phyloP scores from a whole-genome alignment of 2,113 vertebrate species.

The Eurypyga helias region DNA sequence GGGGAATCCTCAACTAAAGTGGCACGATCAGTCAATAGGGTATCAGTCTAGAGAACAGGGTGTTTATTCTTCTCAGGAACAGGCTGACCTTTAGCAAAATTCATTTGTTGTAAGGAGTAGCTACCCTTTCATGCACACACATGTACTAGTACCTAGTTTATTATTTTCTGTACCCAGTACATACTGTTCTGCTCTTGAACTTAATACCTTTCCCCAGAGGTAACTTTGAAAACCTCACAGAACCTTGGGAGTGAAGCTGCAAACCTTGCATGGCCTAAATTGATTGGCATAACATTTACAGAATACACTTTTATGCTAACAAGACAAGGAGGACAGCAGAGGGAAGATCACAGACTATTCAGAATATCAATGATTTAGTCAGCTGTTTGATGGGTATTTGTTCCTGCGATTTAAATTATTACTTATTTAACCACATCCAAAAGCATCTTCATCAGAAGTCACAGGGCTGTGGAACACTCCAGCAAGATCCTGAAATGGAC shows the following conservation, averaged over 20 bases:
- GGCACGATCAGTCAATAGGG: background rate
- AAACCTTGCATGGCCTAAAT: background rate
- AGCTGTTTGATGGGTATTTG: background rate
- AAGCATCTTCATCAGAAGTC: background rate
- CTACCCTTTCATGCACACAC: background rate
- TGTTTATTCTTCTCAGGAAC: background rate
- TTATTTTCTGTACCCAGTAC: background rate
- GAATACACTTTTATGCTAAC: background rate
- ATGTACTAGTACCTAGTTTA: rapidly evolving
- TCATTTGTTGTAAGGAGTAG: background rate
- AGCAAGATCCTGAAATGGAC: background rate
- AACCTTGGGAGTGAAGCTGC: background rate
- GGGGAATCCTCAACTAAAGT: background rate
- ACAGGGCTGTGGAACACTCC: background rate
- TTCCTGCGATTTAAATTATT: background rate
- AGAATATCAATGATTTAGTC: constrained; percentile 2
- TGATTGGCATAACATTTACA: background rate
- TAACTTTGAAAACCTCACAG: background rate
- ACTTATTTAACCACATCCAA: background rate
- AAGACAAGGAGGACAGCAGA: background rate
- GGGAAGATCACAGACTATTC: background rate
- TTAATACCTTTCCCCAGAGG: background rate
- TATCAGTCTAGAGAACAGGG: background rate
- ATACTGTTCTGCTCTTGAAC: background rate
- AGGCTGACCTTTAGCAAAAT: background rate